A percentile compares a stretch with the other conserved stretches of the same genome.
Conservation (phyloP, 2,888 invertebrate species). For the Monopis laevigella region DNA sequence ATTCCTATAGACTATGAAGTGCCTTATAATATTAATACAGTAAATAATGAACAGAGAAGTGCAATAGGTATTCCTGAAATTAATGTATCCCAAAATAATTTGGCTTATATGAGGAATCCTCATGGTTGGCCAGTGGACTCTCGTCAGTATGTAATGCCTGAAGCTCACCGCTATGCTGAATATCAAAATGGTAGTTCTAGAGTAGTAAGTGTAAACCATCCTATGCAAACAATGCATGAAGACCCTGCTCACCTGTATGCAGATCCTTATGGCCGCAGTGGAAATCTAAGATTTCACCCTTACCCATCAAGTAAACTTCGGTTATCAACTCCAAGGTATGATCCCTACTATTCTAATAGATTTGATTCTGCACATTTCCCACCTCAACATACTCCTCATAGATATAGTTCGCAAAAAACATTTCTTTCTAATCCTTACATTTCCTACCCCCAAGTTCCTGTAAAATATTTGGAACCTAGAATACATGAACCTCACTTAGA, state of each 20-base stretch:
- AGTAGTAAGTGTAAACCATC: conserved; percentile 34
- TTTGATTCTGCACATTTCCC: conserved; percentile 31
- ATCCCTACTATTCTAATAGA: conserved; percentile 45
- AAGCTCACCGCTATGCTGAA: conserved; percentile 48
- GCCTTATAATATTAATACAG: conserved; percentile 52
- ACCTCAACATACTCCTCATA: conserved; percentile 33
- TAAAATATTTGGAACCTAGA: conserved; percentile 49
- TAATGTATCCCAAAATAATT: conserved; percentile 40
- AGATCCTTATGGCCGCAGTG: conserved; percentile 44
- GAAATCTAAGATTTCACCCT: conserved; percentile 49
- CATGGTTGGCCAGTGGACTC: conserved; percentile 39
- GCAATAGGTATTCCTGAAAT: conserved; percentile 36
- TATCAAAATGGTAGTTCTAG: conserved; percentile 42
- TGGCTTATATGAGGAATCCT: conserved; percentile 29
- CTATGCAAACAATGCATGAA: conserved; percentile 38
- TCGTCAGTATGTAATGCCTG: conserved; percentile 41
- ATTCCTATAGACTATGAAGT: conserved; percentile 59
- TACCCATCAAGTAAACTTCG: conserved; percentile 51
- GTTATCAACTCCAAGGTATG: conserved; percentile 53
- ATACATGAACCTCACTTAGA: conserved; percentile 39
- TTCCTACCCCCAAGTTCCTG: conserved; percentile 37
- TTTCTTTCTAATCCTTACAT: conserved; percentile 40
- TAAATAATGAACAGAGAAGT: conserved; percentile 47
- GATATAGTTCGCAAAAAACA: conserved; percentile 49
- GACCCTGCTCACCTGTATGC: conserved; percentile 39